Percentiles rank a stretch among this genome's conserved stretches.
Conservation (phyloP, 2,888 invertebrate genomes). For the Heteromyza rotundicornis region DNA sequence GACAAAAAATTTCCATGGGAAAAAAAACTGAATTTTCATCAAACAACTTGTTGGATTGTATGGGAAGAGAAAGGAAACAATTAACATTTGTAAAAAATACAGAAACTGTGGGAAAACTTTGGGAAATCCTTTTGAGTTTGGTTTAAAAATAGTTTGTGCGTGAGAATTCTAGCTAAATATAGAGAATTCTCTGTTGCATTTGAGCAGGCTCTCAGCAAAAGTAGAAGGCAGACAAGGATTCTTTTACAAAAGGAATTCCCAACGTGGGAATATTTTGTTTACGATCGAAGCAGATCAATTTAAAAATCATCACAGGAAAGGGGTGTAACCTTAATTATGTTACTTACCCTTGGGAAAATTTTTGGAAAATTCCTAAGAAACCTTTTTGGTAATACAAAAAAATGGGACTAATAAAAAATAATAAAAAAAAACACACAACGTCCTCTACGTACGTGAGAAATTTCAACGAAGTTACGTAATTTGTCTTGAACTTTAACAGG, state of each 20-base stretch:
- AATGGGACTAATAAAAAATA: neutral
- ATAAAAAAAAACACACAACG: too few species aligned
- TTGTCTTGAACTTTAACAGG: neutral
- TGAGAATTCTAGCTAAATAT: slow-evolving; percentile 14
- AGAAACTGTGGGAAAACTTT: neutral
- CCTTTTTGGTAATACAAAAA: too few species aligned
- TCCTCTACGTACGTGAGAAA: too few species aligned
- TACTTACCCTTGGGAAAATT: slow-evolving; percentile 11
- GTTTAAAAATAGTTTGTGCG: slow-evolving; percentile 7
- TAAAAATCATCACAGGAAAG: too few species aligned
- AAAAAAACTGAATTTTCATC: too few species aligned
- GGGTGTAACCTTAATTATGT: too few species aligned
- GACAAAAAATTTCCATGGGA: too few species aligned
- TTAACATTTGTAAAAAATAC: neutral
- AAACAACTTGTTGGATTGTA: neutral
- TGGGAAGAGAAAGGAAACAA: neutral
- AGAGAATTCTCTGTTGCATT: neutral
- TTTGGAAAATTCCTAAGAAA: neutral
- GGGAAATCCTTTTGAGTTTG: neutral
- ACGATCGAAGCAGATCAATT: neutral
- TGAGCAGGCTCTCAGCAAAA: slow-evolving; percentile 12
- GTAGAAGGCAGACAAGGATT: too few species aligned
- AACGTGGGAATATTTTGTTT: neutral
- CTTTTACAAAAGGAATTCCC: too few species aligned
- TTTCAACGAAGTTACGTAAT: too few species aligned